Evolutionary conservation across 2,797 vertebrate species (phyloP), one percentile per base, ranked within the genome.

Genomic region (Anas georgica): DNA sequence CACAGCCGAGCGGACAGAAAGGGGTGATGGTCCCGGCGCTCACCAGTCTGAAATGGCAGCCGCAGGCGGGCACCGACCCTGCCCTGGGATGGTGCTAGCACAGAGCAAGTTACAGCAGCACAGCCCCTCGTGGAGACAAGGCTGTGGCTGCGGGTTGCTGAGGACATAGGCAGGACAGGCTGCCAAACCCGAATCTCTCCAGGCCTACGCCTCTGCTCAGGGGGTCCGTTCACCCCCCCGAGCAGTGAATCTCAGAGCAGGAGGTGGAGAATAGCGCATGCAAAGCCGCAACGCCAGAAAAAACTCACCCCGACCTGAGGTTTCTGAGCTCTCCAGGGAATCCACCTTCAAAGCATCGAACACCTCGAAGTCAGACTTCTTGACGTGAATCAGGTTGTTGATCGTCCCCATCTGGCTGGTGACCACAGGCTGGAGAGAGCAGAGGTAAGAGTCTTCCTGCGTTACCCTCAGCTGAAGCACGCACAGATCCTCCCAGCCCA

Each of bases 361-460:
- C 94, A 99, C 99, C 97, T 99, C 99, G 16, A 99, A 99, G 97
- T 99, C 99, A 1, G 99, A 99, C 92, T 99, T 99, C 98, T 99
- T 99, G 97, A 99, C 99, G 0, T 99, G 98, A 95, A 99, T 99
- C 94, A 99, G 96, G 96, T 99, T 99, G 97, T 99, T 99, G 94
- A 99, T 99, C 4, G 99, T 99, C 76, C 99, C 99, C 76, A 99
- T 98, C 96, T 99, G 99, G 97, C 99, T 99, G 96, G 99, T 99
- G 82, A 99, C 98, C 93, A 99, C 98, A 1, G 99, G 98, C 99
- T 99, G 97, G 69, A 97, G 54, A 96, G 76, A 96, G 45, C 16
- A 28, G 56, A 92, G 87, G 72, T 84, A 75, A 83, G 37, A 83
- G 26, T 83, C 83, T 86, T 77, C 48, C 74, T 50, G 14, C 16